Evolutionary conservation across 2,113 vertebrate species (phyloP), one percentile per base, ranked within the genome.

Genomic region (human (Homo sapiens)): DNA sequence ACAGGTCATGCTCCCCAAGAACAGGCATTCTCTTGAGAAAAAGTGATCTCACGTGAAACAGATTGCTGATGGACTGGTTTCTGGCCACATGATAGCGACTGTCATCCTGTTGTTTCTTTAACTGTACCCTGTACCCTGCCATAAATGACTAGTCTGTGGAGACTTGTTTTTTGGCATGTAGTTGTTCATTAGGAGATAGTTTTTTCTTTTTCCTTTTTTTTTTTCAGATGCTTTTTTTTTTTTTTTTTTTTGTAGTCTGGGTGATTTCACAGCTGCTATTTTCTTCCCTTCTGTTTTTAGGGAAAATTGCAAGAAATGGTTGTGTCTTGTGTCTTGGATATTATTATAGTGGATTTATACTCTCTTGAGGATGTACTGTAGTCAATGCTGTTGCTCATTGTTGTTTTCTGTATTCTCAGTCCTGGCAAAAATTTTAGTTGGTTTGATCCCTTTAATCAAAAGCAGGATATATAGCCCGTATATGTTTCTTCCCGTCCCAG

Each of bases 271-370:
- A 97, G 96, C 80, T 97, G 92, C 95, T 97, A 95, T 98, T 97
- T 97, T 97, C 86, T 96, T 97, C 97, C 95, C 96, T 78, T 97
- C 93, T 97, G 96, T 96, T 98, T 97, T 97, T 96, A 97, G 96
- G 95, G 83, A 55, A 97, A 97, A 90, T 96, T 64, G 72, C 80
- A 97, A 98, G 96, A 97, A 93, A 95, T 92, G 90, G 87, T 96
- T 94, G 79, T 75, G 64, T 87, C 85, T 97, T 90, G 84, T 98
- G 66, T 84, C 93, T 96, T 85, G 89, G 87, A 78, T 91, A 38
- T 98, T 97, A 87, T 94, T 91, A 35, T 73, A 97, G 92, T 78
- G 83, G 43, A 23, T 96, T 94, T 96, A 45, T 90, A 89, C 45
- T 85, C 80, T 88, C 72, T 87, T 86, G 86, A 94, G 89, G 96